Base-by-base conservation (phyloP, 2,797 vertebrate genomes). In the Dermochelys coriacea region DNA sequence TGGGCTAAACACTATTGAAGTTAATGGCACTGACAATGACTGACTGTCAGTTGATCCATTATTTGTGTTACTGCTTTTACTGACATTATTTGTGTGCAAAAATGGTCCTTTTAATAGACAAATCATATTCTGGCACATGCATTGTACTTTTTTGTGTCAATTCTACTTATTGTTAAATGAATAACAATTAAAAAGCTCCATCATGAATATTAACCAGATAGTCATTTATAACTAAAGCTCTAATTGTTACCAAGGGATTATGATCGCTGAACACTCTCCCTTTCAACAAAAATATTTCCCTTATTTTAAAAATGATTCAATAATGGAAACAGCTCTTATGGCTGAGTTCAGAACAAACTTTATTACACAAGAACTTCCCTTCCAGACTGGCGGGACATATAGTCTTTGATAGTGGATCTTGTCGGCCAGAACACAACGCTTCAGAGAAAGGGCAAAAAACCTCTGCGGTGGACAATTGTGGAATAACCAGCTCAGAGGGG, bases 311-410 rank as follows among this genome's bases (percentile, higher is more conserved):
- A 71, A 25, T 41, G 19, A 71, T 71, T 25, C 64, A 71, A 10
- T 41, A 71, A 41, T 71, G 19, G 21, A 71, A 71, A 71, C 64
- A 41, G 45, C 7, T 77, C 14, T 31, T 31, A 49, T 8, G 15
- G 27, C 15, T 77, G 74, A 75, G 25, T 27, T 49, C 8, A 27
- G 45, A 77, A 77, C 8, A 31, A 77, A 49, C 14, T 47, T 77
- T 77, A 29, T 77, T 77, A 49, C 45, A 49, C 15, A 47, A 16
- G 27, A 77, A 16, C 4, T 8, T 49, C 12, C 15, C 12, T 77
- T 18, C 15, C 4, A 77, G 27, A 31, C 8, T 49, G 15, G 8
- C 0, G 5, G 64, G 16, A 8, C 8, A n/a, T n/a, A 12, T 0
- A 27, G 5, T 49, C 55, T 86, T 68, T 80, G 14, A 25, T 37